These are phyloP conservation scores for Seriola quinqueradiata DNA, from an alignment of 2,113 vertebrate genomes.

Conservation along the genomic window DNA sequence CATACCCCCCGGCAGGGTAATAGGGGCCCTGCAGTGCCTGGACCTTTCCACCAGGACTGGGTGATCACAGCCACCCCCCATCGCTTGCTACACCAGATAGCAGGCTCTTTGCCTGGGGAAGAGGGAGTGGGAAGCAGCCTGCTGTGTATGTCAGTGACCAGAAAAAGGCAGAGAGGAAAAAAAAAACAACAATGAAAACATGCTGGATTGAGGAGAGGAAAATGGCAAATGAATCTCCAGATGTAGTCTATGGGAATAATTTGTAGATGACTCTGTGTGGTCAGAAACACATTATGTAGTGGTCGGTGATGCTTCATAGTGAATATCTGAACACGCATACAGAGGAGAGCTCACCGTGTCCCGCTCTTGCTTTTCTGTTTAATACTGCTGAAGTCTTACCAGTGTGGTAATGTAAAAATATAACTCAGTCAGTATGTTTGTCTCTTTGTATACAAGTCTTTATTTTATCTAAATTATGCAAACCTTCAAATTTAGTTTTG, in stretches of 20 bases:
- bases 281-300: constrained; percentile 34
- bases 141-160: constrained; percentile 80
- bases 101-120: constrained; percentile 72
- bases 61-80: constrained; percentile 63
- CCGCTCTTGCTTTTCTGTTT: constrained; percentile 27
- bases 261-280: constrained; percentile 48
- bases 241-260: constrained; percentile 54
- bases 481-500: constrained; percentile 19
- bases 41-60: constrained; percentile 77
- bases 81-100: constrained; percentile 68
- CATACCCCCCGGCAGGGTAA: constrained; percentile 77
- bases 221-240: constrained; percentile 53
- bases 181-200: constrained; percentile 58
- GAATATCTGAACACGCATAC: constrained; percentile 20
- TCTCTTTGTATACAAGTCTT: not conserved
- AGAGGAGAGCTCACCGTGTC: constrained; percentile 5
- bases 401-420: constrained; percentile 34
- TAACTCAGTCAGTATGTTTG: not conserved
- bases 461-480: constrained; percentile 20
- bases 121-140: constrained; percentile 70
- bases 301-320: constrained; percentile 12
- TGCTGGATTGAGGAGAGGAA: constrained; percentile 26
- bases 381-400: constrained; percentile 21
- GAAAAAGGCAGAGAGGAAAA: constrained; percentile 41
- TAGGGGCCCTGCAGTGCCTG: constrained; percentile 68